Conservation (phyloP, 2,888 invertebrate genomes). For the Lasioglossum pauxillum region DNA sequence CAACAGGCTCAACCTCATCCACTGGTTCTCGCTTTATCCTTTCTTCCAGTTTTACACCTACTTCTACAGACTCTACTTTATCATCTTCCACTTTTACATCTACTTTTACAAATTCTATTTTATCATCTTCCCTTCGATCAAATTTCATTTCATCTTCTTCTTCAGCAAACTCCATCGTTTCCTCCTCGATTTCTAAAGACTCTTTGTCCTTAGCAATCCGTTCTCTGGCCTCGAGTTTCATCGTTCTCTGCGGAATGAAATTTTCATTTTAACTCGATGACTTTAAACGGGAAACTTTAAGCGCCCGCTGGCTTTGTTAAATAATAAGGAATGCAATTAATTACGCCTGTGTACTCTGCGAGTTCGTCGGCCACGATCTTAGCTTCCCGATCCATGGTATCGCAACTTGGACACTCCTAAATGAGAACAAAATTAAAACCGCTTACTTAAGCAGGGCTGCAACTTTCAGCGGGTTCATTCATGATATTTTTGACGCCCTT, state of each 20-base stretch:
- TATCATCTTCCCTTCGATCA: background rate
- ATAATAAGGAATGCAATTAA: constrained; percentile 23
- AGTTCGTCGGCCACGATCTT: constrained; percentile 56
- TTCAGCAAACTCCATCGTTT: background rate
- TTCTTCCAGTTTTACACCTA: background rate
- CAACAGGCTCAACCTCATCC: background rate
- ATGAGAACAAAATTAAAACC: background rate
- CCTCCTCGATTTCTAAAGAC: background rate
- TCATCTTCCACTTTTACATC: background rate
- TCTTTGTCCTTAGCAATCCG: background rate
- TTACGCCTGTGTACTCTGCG: constrained; percentile 55
- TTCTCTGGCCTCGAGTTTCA: background rate
- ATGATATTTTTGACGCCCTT: too few species aligned
- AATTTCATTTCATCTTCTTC: constrained; percentile 7
- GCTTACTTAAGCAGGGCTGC: background rate
- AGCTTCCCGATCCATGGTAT: constrained; percentile 45
- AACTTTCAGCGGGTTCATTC: background rate
- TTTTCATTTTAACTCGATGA: background rate
- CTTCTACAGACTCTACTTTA: background rate
- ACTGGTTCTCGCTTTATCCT: too few species aligned
- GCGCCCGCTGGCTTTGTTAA: background rate
- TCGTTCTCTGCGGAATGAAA: background rate
- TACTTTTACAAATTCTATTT: background rate
- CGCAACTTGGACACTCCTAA: constrained; percentile 66
- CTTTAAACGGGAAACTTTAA: background rate